Base-by-base conservation (phyloP, 2,797 vertebrate species). In the Argyrosomus regius region DNA sequence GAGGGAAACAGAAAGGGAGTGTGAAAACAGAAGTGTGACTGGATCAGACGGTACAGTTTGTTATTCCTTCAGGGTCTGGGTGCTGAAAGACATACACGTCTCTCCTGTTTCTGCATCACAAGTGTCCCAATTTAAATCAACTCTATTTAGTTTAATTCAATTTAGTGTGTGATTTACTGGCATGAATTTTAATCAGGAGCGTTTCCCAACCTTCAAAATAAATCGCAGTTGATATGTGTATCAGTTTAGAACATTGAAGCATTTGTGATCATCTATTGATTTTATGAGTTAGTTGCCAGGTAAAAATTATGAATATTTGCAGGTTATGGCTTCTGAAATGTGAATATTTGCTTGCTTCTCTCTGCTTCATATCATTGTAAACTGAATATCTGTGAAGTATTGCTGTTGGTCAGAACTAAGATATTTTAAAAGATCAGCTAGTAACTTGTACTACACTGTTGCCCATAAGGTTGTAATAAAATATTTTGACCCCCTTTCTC, bases 101-200 rank as follows among this genome's bases (percentile, higher is more conserved):
- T 65, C 31, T 72, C 28, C n/a, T 49, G 48, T 77, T 73, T 82
- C 67, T 59, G 39, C 65, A 53, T 60, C 17, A 61, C 58, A 62
- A 10, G 1, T 66, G 41, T 79, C 61, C 81, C 31, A 63, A 35
- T 69, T 74, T n/a, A 68, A 76, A 79, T 75, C 12, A 41, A 45
- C 20, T 80, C 49, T 8, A 20, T 80, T 83, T 48, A 73, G 17
- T 69, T 77, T 66, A 69, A 53, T 78, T 82, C 13, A 62, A 60
- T 69, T 70, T 31, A 52, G 20, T 52, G 26, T 53, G 35, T 16
- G 28, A 69, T 63, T 77, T 75, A 67, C 24, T 50, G 39, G 22
- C 59, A 52, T 72, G 22, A 58, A 80, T 74, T 7, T 62, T 69
- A 77, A 78, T 62, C 41, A 60, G 18, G 7, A 57, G 20, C 28